A percentile compares a stretch with the other conserved stretches of the same genome.
Evolutionary conservation across 1,140 invertebrate species (phyloP).

Genomic region (Chionoecetes opilio): DNA sequence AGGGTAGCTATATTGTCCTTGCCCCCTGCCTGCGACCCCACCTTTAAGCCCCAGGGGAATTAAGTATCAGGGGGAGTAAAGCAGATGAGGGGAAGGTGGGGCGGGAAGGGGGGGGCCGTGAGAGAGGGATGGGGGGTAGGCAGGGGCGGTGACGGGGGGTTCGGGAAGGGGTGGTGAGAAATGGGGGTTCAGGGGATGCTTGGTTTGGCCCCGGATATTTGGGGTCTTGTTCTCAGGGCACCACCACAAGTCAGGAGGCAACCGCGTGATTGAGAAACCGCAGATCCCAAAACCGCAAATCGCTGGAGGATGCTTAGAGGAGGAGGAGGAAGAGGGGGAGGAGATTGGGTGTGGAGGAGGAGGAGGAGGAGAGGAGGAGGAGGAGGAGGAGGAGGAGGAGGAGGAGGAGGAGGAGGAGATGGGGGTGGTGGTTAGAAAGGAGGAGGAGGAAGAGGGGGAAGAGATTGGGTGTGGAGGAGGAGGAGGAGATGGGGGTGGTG

Average conservation of each 20-base stretch:
- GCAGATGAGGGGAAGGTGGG: neutral
- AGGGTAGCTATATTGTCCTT: neutral
- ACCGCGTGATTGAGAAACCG: neutral
- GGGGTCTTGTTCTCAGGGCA: neutral
- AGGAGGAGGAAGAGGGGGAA: neutral
- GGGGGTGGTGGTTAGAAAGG: too few relatives aligned
- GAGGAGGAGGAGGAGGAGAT: neutral
- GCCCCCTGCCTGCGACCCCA: neutral
- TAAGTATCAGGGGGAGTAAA: neutral
- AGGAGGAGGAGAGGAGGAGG: neutral
- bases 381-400: slow-evolving; percentile 24
- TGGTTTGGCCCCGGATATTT: neutral
- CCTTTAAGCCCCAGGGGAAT: neutral
- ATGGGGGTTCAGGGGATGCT: neutral
- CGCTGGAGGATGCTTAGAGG: neutral
- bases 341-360: neutral
- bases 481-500: too few relatives aligned
- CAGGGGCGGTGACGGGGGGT: neutral
- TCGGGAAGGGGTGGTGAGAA: neutral
- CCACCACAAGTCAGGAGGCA: neutral
- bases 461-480: neutral
- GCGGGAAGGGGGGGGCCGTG: neutral
- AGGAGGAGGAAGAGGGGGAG: neutral
- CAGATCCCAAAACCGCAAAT: neutral
- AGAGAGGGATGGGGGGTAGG: neutral